Evolutionary conservation across 1,140 invertebrate species (phyloP), one percentile per base, ranked within the genome.

Genomic region (Zeugodacus cucurbitae): DNA sequence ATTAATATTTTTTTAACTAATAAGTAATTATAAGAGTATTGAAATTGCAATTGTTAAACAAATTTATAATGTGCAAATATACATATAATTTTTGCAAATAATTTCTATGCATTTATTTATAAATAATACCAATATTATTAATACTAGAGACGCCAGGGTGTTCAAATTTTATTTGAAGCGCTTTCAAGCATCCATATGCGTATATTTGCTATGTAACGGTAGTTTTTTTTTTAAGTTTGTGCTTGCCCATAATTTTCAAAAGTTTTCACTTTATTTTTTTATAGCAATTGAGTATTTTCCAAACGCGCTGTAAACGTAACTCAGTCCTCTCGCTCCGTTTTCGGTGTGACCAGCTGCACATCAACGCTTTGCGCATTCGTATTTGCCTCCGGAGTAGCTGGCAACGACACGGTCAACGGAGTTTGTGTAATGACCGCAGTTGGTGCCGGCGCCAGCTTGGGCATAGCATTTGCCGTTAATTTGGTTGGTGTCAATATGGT

Each of bases 331-430:
- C 91, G 90, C 41, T 92, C 92, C 78, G 90, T 67, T 78, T 92
- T 92, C 11, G 92, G 92, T n/a, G 92, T 91, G 7, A 92, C 87
- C 10, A 92, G 74, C 54, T 91, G 91, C 11, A 92, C 89, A 89
- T 92, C 91, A 87, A 89, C 90, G 32, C 88, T 89, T 87, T 90
- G 89, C n/a, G 88, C 88, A 67, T 86, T 89, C 70, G 89, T 8
- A 22, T 20, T 89, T 34, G 90, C 91, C 26, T 90, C 85, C n/a
- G n/a, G n/a, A 0, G 90, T 34, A 20, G 90, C 10, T 14, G 62
- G 44, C 1, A 62, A 32, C 17, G 74, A 48, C 14, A 85, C 32
- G 34, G 62, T 78, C 58, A 58, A 57, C 86, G 41, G 17, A 17
- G 57, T 4, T 62, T 48, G 37, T 44, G 59, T n/a, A 54, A 82